Percentiles rank a stretch among this genome's conserved stretches.
Conservation (phyloP, 2,888 invertebrate species). For the Linnaemya vulpina region DNA sequence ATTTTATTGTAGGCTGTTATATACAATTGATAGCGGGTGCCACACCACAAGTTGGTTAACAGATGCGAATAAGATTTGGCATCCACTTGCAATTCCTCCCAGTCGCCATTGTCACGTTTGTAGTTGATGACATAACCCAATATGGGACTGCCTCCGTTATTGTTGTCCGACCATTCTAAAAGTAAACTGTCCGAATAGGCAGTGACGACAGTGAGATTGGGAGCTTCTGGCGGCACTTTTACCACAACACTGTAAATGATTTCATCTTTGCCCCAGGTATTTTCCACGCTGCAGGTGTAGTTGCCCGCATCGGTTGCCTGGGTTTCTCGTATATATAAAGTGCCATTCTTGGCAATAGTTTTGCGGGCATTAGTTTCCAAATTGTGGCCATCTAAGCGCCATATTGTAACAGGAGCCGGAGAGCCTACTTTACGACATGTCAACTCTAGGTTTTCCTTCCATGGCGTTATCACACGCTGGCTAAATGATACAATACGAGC, state of each 20-base stretch:
- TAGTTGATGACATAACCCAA: slow-evolving; percentile 95
- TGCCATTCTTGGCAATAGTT: slow-evolving; percentile 88
- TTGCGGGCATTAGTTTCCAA: slow-evolving; percentile 88
- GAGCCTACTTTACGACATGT: slow-evolving; percentile 93
- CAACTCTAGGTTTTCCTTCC: slow-evolving; percentile 93
- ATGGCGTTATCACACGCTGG: slow-evolving; percentile 89
- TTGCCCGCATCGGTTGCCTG: slow-evolving; percentile 94
- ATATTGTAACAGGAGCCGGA: slow-evolving; percentile 89
- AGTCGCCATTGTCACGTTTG: slow-evolving; percentile 94
- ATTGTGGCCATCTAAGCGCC: slow-evolving; percentile 90
- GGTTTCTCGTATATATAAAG: slow-evolving; percentile 88
- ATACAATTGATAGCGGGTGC: slow-evolving; percentile 93
- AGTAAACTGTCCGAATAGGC: slow-evolving; percentile 92
- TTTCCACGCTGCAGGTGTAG: slow-evolving; percentile 94
- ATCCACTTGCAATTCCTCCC: slow-evolving; percentile 95
- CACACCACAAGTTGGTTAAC: slow-evolving; percentile 92
- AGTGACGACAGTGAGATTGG: slow-evolving; percentile 90
- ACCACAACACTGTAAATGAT: slow-evolving; percentile 89
- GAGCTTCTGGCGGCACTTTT: slow-evolving; percentile 93
- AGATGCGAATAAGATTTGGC: slow-evolving; percentile 91
- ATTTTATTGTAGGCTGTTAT: slow-evolving; percentile 96
- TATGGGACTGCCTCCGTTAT: slow-evolving; percentile 91
- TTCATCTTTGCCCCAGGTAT: slow-evolving; percentile 91
- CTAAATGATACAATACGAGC: slow-evolving; percentile 95
- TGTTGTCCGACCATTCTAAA: slow-evolving; percentile 91